Conservation (phyloP, 2,797 vertebrate genomes). For the Xenops minutus region DNA sequence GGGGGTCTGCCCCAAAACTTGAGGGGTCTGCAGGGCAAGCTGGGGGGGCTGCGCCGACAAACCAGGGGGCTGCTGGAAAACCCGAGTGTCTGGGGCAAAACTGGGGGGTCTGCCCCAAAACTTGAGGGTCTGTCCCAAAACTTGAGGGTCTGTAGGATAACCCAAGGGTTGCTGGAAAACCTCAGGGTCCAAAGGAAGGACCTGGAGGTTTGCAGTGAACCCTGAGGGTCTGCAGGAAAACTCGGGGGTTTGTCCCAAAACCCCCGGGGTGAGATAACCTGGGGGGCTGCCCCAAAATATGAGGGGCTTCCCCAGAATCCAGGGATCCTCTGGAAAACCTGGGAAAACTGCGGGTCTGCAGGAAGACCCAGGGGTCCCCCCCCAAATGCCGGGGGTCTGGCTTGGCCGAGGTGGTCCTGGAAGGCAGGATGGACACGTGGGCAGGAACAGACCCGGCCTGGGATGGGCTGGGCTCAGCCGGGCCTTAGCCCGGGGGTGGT, state of each 20-base stretch:
- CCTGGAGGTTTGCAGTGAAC: too few species aligned
- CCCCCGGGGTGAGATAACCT: background rate
- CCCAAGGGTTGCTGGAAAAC: background rate
- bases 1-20: too few species aligned
- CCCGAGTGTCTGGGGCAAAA: too few species aligned
- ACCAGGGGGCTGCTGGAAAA: too few species aligned
- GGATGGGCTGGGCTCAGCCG: background rate
- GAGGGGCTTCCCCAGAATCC: too few species aligned
- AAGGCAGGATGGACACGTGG: background rate
- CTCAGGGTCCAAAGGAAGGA: too few species aligned
- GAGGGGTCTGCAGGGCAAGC: too few species aligned
- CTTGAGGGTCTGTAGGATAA: background rate
- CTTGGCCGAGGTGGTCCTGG: background rate
- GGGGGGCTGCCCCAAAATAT: background rate
- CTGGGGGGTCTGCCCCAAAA: too few species aligned
- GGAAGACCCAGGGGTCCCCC: too few species aligned
- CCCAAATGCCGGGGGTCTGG: background rate
- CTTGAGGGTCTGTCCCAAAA: too few species aligned
- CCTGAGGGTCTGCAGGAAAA: background rate
- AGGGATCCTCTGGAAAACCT: background rate
- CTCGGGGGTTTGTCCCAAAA: background rate
- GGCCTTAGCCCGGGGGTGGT: background rate
- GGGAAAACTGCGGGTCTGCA: background rate
- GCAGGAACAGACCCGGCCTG: background rate
- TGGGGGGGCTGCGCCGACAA: too few species aligned